Percentiles rank a stretch among this genome's conserved stretches.
Evolutionary conservation across 2,113 vertebrate genomes (phyloP).

Genomic region (Callionymus lyra): DNA sequence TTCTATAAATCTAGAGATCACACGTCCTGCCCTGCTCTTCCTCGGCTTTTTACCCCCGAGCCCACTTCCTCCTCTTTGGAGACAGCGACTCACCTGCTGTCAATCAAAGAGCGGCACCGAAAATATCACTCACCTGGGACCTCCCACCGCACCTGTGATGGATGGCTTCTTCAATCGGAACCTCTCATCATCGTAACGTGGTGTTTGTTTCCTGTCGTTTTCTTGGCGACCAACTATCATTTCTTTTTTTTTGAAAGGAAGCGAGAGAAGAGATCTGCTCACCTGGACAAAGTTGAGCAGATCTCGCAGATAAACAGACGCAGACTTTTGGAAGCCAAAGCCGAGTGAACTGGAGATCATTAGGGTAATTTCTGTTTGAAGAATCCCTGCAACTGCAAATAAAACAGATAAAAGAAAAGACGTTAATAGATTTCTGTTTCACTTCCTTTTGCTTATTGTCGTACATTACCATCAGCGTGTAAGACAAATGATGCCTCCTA

Average conservation of each 20-base stretch:
- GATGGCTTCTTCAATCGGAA: constrained; percentile 74
- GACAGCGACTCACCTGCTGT: constrained; percentile 81
- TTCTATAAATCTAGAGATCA: constrained; percentile 91
- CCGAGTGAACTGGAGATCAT: constrained; percentile 36
- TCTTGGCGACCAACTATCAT: constrained; percentile 54
- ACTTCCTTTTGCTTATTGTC: constrained; percentile 41
- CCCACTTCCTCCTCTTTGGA: constrained; percentile 85
- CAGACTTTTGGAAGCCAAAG: background rate
- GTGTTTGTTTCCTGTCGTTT: constrained; percentile 71
- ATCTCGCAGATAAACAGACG: too few species aligned
- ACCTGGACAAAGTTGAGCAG: too few species aligned
- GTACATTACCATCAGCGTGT: constrained; percentile 20
- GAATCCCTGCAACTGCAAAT: constrained; percentile 52
- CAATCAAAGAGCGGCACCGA: constrained; percentile 83
- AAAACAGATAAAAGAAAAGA: constrained; percentile 54
- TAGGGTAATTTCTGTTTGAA: constrained; percentile 60
- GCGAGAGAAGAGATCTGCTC: constrained; percentile 57
- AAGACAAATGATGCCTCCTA: constrained; percentile 19
- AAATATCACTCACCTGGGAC: constrained; percentile 80
- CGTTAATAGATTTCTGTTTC: constrained; percentile 63
- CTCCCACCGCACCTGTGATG: constrained; percentile 80
- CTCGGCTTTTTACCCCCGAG: constrained; percentile 73
- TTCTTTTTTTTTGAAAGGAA: constrained; percentile 57
- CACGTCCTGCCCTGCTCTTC: constrained; percentile 58
- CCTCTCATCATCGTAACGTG: constrained; percentile 68